phyloP scores from a whole-genome alignment of 2,113 vertebrate genomes.

The Clarias magur region DNA sequence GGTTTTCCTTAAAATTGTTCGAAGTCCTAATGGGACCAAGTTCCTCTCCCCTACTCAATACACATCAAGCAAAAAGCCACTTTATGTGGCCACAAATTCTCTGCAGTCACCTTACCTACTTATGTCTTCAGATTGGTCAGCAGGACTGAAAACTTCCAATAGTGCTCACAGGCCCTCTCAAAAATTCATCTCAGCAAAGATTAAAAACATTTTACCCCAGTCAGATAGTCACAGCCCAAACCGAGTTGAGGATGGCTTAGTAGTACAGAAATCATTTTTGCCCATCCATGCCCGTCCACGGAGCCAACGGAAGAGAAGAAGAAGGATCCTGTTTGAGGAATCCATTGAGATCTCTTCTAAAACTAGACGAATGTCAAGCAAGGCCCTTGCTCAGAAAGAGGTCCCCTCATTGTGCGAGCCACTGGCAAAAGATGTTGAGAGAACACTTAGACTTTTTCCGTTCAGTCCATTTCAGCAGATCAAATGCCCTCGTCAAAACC shows the following conservation, averaged over 20 bases:
- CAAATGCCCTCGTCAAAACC: constrained; percentile 89
- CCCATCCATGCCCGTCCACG: constrained; percentile 65
- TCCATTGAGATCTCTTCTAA: constrained; percentile 74
- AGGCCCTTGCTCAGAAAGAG: constrained; percentile 74
- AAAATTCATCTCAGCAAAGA: constrained; percentile 53
- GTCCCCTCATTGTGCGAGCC: constrained; percentile 70
- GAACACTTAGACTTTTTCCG: constrained; percentile 85
- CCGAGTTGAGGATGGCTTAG: constrained; percentile 44
- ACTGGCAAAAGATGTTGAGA: constrained; percentile 81
- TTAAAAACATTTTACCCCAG: constrained; percentile 51
- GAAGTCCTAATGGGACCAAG: constrained; percentile 59
- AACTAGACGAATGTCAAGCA: constrained; percentile 77
- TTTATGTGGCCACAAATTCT: constrained; percentile 70
- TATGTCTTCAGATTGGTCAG: constrained; percentile 67
- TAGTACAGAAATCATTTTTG: constrained; percentile 59
- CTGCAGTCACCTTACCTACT: constrained; percentile 73
- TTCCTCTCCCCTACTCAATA: constrained; percentile 61
- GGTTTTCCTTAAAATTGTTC: constrained; percentile 73
- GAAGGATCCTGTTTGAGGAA: constrained; percentile 78
- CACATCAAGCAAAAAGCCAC: constrained; percentile 62
- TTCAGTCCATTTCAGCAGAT: constrained; percentile 85
- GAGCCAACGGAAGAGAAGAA: constrained; percentile 80
- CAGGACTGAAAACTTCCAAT: constrained; percentile 61
- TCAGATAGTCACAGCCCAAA: constrained; percentile 52
- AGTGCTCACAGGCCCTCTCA: constrained; percentile 56